These are phyloP conservation scores for Tachuris rubrigastra DNA, from an alignment of 2,113 vertebrate species.

Conservation along the genomic window DNA sequence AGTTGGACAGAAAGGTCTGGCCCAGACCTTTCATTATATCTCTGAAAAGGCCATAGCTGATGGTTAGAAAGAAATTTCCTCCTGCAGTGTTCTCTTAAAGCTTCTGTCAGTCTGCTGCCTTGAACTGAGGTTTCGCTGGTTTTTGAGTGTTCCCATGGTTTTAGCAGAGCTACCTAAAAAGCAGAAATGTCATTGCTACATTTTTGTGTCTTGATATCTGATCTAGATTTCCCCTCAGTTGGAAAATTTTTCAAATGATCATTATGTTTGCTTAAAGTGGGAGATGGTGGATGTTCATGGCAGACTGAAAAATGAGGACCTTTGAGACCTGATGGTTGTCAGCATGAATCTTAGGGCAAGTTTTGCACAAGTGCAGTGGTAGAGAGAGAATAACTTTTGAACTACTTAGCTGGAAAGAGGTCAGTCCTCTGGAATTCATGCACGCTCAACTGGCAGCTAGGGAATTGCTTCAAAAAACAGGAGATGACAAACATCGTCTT, in stretches of 20 bases:
- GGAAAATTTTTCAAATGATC: neutral
- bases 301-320: neutral
- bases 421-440: neutral
- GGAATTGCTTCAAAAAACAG: neutral
- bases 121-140: neutral
- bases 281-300: neutral
- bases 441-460: neutral
- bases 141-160: neutral
- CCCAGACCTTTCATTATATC: neutral
- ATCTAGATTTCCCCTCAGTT: neutral
- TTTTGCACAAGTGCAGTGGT: neutral
- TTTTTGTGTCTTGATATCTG: neutral
- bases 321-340: neutral
- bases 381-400: neutral
- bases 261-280: neutral
- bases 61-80: neutral
- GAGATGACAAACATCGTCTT: neutral
- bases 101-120: neutral
- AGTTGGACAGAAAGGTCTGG: neutral
- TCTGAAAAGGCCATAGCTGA: neutral
- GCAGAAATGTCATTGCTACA: fast-evolving
- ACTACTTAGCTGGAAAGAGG: neutral
- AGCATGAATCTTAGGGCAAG: neutral
- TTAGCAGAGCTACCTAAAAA: neutral
- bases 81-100: neutral